Base-by-base conservation (phyloP, 2,797 vertebrate species). In the Epinephelus coioides region DNA sequence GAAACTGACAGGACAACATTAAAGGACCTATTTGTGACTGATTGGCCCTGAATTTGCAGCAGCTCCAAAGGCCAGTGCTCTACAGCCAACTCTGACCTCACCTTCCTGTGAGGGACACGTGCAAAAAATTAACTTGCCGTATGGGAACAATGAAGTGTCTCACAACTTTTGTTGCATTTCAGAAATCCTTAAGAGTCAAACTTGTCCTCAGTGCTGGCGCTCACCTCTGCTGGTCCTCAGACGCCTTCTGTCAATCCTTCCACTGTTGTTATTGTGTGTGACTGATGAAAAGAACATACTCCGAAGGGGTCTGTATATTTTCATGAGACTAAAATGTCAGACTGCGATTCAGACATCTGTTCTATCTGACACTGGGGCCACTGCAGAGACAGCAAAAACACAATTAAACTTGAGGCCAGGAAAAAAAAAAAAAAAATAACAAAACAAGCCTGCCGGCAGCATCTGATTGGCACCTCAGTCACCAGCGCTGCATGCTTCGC, bases 311-410 rank as follows among this genome's bases (percentile, higher is more conserved):
- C 71, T 51, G 74, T 77, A 71, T 55, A 86, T 90, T 94, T 93
- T 85, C 87, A 92, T 80, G 78, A 84, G 69, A 83, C 76, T 80
- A 68, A 92, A 91, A 94, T 92, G 91, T 92, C 92, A 91, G 73
- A 53, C 71, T 62, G 43, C 44, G 38, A 90, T 81, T 79, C 76
- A 92, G 90, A 90, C 84, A 91, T 92, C 87, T 85, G 82, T 84
- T 90, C 74, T 60, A 89, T 87, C 86, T 87, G 89, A 93, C 89
- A 91, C 75, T 14, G 25, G 44, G 56, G 71, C 75, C 55, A 62
- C 56, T 55, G 61, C 46, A 44, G 27, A 82, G 83, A 76, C 74
- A 73, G 71, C 75, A 87, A 47, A 82, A 73, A 91, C 86, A 89
- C 84, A 88, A 90, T 93, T 94, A 91, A 91, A 91, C 85, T 66